A percentile compares a stretch with the other conserved stretches of the same genome.
Evolutionary conservation across 2,797 vertebrate species (phyloP).

Genomic region (Darevskia mixta): DNA sequence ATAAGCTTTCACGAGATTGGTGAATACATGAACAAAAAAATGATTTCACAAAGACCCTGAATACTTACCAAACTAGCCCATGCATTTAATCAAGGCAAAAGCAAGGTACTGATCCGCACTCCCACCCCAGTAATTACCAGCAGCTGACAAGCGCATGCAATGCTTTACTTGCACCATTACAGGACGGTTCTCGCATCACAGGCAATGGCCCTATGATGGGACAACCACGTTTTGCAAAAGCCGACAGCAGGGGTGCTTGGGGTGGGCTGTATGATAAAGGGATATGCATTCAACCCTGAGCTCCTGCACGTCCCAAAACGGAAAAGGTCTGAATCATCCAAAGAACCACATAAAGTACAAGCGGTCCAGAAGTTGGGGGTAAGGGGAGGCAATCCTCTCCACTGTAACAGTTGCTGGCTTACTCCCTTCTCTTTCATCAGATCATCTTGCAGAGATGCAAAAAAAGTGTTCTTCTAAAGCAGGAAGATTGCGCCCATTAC

Average conservation of each 20-base stretch:
- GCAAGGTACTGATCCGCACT: background rate
- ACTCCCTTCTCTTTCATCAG: background rate
- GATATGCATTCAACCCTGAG: background rate
- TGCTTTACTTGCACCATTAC: background rate
- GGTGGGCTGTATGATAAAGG: background rate
- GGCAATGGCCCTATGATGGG: background rate
- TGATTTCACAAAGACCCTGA: background rate
- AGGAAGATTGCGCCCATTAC: background rate
- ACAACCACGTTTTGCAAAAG: background rate
- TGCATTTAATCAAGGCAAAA: slow-evolving; percentile 11
- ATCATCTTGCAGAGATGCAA: background rate
- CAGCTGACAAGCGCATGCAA: background rate
- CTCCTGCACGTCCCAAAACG: background rate
- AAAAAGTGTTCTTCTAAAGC: background rate
- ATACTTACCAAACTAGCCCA: background rate
- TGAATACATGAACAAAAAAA: background rate
- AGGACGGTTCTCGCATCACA: background rate
- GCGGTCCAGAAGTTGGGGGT: background rate
- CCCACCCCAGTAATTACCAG: background rate
- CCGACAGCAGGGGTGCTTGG: background rate
- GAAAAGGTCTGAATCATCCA: fast-evolving
- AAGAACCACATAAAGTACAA: background rate
- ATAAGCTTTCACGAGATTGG: background rate
- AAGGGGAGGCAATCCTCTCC: no score
- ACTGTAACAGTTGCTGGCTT: background rate